Percentiles rank a stretch among this genome's conserved stretches.
These are phyloP conservation scores for Tachuris rubrigastra DNA, from an alignment of 2,113 vertebrate species.

Conservation along the genomic window DNA sequence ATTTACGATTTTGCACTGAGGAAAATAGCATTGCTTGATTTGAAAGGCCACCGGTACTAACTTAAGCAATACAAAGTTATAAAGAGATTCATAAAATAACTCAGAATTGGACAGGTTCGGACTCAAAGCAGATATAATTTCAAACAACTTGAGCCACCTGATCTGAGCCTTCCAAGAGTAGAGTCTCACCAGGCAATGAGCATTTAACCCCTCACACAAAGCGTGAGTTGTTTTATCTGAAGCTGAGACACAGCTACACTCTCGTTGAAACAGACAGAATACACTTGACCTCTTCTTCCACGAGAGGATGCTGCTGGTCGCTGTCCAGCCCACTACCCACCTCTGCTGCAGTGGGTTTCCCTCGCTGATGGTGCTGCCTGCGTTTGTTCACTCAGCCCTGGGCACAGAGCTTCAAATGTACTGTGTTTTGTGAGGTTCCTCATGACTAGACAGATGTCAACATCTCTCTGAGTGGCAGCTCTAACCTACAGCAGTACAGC, in stretches of 20 bases:
- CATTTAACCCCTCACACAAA: not conserved
- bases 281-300: not conserved
- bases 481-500: not conserved
- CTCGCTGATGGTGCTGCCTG: not conserved
- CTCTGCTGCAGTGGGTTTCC: not conserved
- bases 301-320: not conserved
- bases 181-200: not conserved
- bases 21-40: not conserved
- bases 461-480: not conserved
- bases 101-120: not conserved
- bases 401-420: rapidly evolving
- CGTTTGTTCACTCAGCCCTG: not conserved
- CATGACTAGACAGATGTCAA: not conserved
- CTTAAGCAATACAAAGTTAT: not conserved
- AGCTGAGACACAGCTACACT: not conserved
- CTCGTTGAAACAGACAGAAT: not conserved
- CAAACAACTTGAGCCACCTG: not conserved
- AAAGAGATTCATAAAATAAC: not conserved
- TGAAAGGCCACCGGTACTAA: not conserved
- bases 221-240: rapidly evolving
- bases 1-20: not conserved
- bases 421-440: not conserved
- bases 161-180: not conserved
- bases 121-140: not conserved
- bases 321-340: rapidly evolving